Evolutionary conservation across 2,113 vertebrate genomes (phyloP).

Genomic region (Rhinichthys klamathensis): DNA sequence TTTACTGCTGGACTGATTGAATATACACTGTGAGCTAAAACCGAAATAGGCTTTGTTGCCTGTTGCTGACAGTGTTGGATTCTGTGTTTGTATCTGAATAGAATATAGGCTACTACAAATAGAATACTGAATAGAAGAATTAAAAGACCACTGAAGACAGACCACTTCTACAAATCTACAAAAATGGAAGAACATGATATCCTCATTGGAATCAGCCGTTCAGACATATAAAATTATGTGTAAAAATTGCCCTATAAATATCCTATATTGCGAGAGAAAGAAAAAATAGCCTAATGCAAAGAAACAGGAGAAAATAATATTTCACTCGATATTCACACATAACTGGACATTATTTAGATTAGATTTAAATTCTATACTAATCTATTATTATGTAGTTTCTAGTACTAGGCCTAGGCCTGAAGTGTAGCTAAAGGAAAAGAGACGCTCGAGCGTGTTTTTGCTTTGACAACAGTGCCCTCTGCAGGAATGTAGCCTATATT

Average conservation of each 20-base stretch:
- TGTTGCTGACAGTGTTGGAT: neutral
- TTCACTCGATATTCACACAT: neutral
- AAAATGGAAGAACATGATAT: neutral
- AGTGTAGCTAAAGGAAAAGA: neutral
- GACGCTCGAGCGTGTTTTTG: neutral
- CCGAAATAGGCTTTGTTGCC: neutral
- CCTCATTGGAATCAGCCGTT: neutral
- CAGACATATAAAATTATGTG: no score
- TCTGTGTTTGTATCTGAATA: neutral
- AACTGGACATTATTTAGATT: neutral
- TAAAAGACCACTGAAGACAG: neutral
- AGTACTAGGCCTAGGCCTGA: neutral
- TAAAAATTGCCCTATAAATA: no score
- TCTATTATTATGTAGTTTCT: neutral
- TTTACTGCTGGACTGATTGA: neutral
- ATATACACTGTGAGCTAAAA: neutral
- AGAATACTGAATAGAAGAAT: no score
- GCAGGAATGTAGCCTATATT: neutral
- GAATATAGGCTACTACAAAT: no score
- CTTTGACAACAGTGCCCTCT: constrained; percentile 36
- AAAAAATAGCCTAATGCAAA: neutral
- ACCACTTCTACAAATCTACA: neutral
- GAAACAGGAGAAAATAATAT: neutral
- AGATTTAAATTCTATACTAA: neutral
- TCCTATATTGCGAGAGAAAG: neutral